Percentiles rank a stretch among this genome's conserved stretches.
Evolutionary conservation across 2,797 vertebrate genomes (phyloP).

Genomic region (Gambelia wislizenii): DNA sequence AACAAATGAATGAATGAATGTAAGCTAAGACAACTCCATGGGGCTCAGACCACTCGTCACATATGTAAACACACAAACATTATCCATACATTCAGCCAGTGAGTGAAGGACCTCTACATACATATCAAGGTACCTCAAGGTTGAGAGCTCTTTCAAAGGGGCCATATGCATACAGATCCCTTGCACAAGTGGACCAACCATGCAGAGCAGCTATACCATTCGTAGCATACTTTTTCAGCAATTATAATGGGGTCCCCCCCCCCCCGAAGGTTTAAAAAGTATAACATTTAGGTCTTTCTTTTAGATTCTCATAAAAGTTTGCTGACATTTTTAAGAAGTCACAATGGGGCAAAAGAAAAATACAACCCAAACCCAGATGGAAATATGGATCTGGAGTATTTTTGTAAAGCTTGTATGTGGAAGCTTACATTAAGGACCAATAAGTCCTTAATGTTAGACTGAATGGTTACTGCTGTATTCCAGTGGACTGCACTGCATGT

Average conservation of each 20-base stretch:
- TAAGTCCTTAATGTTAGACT: constrained; percentile 46
- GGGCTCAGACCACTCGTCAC: no score
- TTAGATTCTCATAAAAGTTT: neutral
- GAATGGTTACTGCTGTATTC: constrained; percentile 60
- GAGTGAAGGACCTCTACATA: neutral
- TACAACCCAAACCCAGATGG: constrained; percentile 45
- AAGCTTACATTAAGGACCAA: no score
- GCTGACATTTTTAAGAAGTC: neutral
- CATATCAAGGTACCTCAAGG: neutral
- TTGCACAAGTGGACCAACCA: neutral
- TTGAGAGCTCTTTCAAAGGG: no score
- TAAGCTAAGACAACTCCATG: no score
- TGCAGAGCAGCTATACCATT: neutral
- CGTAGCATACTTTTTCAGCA: no score
- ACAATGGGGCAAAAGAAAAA: neutral
- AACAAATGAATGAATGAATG: no score
- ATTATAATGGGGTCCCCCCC: no score
- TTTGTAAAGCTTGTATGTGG: constrained; percentile 46
- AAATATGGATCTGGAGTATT: constrained; percentile 22
- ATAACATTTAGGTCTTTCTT: no score
- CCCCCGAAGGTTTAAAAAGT: no score
- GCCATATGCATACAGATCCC: neutral
- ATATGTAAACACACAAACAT: no score
- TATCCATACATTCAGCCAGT: neutral
- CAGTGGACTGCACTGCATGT: constrained; percentile 55